Percentiles rank a stretch among this genome's conserved stretches.
Conservation (phyloP, 2,113 vertebrate genomes). For the Todiramphus chloris region DNA sequence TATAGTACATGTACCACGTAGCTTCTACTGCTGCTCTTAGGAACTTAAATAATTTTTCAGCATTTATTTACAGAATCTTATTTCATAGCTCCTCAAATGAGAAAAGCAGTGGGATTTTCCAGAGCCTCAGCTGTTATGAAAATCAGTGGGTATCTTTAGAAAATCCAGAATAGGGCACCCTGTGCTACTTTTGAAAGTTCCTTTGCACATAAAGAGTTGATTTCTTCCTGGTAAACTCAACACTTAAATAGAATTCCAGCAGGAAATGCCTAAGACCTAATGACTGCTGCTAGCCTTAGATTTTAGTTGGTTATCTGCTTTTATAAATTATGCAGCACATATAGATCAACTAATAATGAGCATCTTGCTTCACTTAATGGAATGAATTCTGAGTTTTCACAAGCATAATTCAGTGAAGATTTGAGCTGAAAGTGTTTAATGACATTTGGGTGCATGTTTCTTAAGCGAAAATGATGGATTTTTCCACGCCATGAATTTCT, state of each 20-base stretch:
- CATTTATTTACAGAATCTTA: neutral
- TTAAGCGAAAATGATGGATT: neutral
- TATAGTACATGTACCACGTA: neutral
- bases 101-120: neutral
- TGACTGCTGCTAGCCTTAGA: neutral
- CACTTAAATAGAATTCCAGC: neutral
- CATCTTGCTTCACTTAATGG: neutral
- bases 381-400: neutral
- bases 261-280: neutral
- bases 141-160: neutral
- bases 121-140: neutral
- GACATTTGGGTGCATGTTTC: neutral
- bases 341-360: neutral
- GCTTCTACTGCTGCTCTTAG: neutral
- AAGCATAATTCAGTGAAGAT: neutral
- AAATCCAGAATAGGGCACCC: neutral
- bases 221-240: neutral
- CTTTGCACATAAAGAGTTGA: neutral
- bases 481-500: neutral
- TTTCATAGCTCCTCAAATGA: neutral
- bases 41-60: neutral
- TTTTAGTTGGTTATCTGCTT: neutral
- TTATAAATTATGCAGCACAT: neutral
- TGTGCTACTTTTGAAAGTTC: neutral
- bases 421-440: neutral